Conservation (phyloP, 1,140 invertebrate species). For the Hestina assimilis region DNA sequence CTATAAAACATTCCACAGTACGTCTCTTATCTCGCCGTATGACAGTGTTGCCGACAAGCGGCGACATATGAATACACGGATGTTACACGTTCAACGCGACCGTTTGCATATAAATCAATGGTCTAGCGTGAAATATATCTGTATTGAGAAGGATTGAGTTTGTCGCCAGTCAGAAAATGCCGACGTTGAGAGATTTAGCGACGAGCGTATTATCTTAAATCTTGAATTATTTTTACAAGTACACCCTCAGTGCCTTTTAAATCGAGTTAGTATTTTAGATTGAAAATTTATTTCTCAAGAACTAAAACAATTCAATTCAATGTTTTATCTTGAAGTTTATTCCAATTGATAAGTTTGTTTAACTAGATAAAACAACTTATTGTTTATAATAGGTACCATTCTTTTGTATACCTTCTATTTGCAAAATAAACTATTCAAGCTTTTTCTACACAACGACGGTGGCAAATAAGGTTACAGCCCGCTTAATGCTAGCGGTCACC, state of each 20-base stretch:
- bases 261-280: background rate
- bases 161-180: slow-evolving; percentile 16
- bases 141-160: slow-evolving; percentile 30
- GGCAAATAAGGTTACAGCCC: too few species aligned
- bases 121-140: slow-evolving; percentile 29
- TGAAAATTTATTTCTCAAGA: background rate
- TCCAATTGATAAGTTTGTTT: too few species aligned
- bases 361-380: too few species aligned
- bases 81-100: slow-evolving; percentile 37
- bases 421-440: too few species aligned
- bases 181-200: slow-evolving; percentile 20
- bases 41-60: slow-evolving; percentile 20
- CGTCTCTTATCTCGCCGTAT: slow-evolving; percentile 24
- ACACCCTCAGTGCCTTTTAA: background rate
- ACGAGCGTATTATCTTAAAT: slow-evolving; percentile 7
- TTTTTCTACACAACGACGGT: too few species aligned
- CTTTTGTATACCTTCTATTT: too few species aligned
- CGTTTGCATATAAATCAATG: slow-evolving; percentile 43
- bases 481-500: too few species aligned
- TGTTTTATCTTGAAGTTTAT: too few species aligned
- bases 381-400: too few species aligned
- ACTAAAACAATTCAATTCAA: too few species aligned
- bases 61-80: slow-evolving; percentile 45
- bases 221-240: background rate
- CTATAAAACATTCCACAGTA: slow-evolving; percentile 21